These are phyloP conservation scores for Trachymyrmex septentrionalis DNA, from an alignment of 1,140 invertebrate genomes.

Conservation along the genomic window DNA sequence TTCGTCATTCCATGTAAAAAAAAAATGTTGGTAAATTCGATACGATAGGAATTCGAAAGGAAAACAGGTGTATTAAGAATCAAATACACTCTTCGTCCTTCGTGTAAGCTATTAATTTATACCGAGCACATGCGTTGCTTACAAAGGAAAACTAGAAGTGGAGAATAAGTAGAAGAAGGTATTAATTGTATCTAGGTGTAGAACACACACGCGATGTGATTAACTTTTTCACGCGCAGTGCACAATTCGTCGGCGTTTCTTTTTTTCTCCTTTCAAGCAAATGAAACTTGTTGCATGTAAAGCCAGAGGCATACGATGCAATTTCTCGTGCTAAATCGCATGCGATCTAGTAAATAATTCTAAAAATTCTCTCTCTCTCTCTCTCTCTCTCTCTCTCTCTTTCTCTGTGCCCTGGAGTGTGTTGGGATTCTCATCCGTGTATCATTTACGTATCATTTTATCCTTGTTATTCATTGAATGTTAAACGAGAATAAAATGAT, in stretches of 20 bases:
- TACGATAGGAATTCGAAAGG: slow-evolving; percentile 19
- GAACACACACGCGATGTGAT: slow-evolving; percentile 7
- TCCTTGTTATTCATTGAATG: too few species aligned
- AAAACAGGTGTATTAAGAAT: background rate
- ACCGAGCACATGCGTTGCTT: background rate
- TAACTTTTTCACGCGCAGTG: slow-evolving; percentile 6
- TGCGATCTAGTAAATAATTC: too few species aligned
- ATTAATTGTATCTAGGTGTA: background rate
- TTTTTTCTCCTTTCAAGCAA: background rate
- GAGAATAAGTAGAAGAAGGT: background rate
- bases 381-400: too few species aligned
- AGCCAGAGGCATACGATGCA: too few species aligned
- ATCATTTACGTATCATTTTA: too few species aligned
- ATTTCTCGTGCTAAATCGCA: too few species aligned
- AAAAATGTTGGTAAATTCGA: background rate
- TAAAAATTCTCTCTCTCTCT: too few species aligned
- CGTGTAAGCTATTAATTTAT: slow-evolving; percentile 23
- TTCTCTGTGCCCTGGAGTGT: too few species aligned
- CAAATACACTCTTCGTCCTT: slow-evolving; percentile 5
- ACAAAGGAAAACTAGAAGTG: background rate
- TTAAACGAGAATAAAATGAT: too few species aligned
- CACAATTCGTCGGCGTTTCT: background rate
- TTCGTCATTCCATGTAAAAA: background rate
- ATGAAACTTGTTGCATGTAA: background rate
- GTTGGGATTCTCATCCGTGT: too few species aligned